Conservation (phyloP, 2,113 vertebrate species). For the Campylorhamphus procurvoides region DNA sequence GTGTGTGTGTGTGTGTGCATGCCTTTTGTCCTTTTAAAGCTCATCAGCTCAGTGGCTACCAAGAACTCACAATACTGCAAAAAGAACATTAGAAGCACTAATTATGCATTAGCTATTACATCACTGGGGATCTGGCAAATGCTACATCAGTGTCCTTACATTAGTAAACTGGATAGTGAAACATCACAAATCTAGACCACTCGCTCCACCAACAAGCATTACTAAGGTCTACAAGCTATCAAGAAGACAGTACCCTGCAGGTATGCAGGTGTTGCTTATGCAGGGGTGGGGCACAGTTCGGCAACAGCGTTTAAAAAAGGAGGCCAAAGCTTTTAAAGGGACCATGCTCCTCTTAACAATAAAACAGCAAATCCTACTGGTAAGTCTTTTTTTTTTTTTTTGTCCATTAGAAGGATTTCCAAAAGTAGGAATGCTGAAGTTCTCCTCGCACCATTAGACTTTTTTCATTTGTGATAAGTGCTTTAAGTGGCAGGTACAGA, state of each 20-base stretch:
- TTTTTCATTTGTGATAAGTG: background rate
- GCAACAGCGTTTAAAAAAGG: background rate
- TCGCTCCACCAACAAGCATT: background rate
- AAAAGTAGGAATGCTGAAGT: background rate
- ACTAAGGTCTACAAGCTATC: constrained; percentile 40
- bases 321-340: constrained; percentile 63
- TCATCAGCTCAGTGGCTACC: background rate
- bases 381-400: background rate
- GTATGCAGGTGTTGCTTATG: constrained; percentile 68
- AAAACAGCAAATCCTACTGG: background rate
- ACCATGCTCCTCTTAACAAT: background rate
- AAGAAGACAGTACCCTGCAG: constrained; percentile 58
- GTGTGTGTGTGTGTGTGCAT: background rate
- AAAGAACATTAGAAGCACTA: background rate
- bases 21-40: background rate
- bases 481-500: background rate
- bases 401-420: background rate
- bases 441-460: background rate
- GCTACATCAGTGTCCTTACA: background rate
- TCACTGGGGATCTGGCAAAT: background rate
- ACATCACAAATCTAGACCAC: background rate
- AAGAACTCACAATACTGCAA: background rate
- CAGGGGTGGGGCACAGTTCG: constrained; percentile 40
- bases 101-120: background rate
- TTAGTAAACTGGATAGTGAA: background rate